Evolutionary conservation across 2,113 vertebrate genomes (phyloP).

Genomic region (Centropristis striata): DNA sequence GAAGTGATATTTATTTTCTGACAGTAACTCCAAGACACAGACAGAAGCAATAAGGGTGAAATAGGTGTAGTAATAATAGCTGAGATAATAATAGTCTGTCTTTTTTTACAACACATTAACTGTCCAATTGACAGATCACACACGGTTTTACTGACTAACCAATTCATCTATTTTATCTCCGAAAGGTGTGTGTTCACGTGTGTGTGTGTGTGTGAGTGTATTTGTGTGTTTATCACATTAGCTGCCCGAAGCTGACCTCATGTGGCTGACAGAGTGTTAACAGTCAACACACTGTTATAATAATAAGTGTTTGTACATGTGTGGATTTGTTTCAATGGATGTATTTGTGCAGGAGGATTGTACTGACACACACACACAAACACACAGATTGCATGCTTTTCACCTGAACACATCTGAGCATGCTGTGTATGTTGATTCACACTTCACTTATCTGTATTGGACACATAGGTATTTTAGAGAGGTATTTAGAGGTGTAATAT

Average conservation of each 20-base stretch:
- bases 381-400: too few relatives aligned
- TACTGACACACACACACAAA: background rate
- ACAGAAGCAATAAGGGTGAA: constrained; percentile 9
- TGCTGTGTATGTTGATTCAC: too few relatives aligned
- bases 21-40: background rate
- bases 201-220: background rate
- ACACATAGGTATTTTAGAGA: background rate
- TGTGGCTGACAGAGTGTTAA: constrained; percentile 8
- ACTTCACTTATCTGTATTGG: background rate
- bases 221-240: constrained; percentile 1
- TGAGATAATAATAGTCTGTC: constrained; percentile 27
- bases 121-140: background rate
- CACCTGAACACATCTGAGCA: too few relatives aligned
- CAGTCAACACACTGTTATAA: background rate
- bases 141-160: constrained; percentile 14
- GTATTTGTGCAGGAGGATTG: background rate
- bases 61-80: constrained; percentile 5
- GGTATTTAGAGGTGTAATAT: background rate
- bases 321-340: background rate
- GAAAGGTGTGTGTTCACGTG: background rate
- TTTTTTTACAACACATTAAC: constrained; percentile 11
- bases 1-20: background rate
- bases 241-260: constrained; percentile 6
- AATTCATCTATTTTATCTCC: background rate
- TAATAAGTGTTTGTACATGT: background rate